These are phyloP conservation scores for Danio albolineatus DNA, from an alignment of 2,797 vertebrate genomes.

Conservation along the genomic window DNA sequence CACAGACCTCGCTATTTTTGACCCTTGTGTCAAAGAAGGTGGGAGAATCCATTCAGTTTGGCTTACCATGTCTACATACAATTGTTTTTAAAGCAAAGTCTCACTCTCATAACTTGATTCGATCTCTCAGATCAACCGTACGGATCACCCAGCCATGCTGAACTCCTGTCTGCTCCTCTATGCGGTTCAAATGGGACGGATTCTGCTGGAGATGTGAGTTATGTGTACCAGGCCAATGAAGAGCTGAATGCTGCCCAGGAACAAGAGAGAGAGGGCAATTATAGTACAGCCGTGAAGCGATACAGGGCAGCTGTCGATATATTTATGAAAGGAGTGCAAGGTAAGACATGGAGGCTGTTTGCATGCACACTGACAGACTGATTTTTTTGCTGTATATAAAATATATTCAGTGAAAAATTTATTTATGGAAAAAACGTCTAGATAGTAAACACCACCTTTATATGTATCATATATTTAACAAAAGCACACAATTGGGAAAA, in stretches of 20 bases:
- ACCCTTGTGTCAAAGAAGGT: conserved; percentile 88
- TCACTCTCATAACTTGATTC: background rate
- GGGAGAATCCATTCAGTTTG: background rate
- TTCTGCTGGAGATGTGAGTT: conserved; percentile 66
- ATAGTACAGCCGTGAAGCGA: conserved; percentile 78
- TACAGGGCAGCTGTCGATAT: conserved; percentile 86
- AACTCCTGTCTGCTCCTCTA: conserved; percentile 68
- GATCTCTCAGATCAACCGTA: conserved; percentile 64
- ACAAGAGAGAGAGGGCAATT: conserved; percentile 81
- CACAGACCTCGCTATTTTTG: conserved; percentile 88
- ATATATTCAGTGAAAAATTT: background rate
- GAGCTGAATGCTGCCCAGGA: conserved; percentile 82
- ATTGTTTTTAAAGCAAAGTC: background rate
- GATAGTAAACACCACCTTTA: background rate
- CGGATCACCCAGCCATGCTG: conserved; percentile 70
- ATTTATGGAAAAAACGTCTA: background rate
- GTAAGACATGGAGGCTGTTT: conserved; percentile 65
- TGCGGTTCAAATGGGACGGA: conserved; percentile 63
- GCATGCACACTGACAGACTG: background rate
- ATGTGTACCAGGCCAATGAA: conserved; percentile 79
- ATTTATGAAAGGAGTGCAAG: conserved; percentile 85
- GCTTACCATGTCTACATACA: background rate
- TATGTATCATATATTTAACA: background rate
- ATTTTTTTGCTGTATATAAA: background rate
- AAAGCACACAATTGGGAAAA: background rate